Percentiles rank a stretch among this genome's conserved stretches.
Conservation (phyloP, 2,797 vertebrate species). For the Gorsachius magnificus region DNA sequence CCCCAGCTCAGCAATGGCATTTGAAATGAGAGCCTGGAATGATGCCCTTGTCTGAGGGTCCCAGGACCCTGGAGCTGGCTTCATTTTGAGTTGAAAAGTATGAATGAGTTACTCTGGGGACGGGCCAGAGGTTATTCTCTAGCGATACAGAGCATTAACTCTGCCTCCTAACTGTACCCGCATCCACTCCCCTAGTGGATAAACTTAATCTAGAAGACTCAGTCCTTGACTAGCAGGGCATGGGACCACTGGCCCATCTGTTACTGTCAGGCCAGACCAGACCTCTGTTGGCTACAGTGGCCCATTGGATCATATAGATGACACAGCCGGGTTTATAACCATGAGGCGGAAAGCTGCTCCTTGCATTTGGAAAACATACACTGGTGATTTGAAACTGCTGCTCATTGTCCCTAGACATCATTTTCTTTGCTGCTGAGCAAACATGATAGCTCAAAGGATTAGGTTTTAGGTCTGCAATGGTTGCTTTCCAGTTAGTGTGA, state of each 20-base stretch:
- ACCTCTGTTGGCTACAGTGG: not conserved
- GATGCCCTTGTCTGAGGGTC: not conserved
- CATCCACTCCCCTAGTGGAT: not conserved
- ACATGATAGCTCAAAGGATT: not conserved
- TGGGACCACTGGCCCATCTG: not conserved
- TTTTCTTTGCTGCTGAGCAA: constrained; percentile 4
- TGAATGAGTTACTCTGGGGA: not conserved
- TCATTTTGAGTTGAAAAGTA: not conserved
- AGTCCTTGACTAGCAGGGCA: not conserved
- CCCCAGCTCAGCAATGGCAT: not conserved
- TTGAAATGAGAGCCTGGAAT: not conserved
- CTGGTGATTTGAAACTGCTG: not conserved
- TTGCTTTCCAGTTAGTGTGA: not conserved
- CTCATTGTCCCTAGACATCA: not conserved
- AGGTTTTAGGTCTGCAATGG: not conserved
- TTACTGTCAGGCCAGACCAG: not conserved
- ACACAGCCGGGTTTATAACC: not conserved
- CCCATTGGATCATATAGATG: not conserved
- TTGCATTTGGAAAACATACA: not conserved
- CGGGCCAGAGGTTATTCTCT: not conserved
- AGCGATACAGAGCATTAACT: not conserved
- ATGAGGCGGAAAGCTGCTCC: not conserved
- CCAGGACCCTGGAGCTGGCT: not conserved
- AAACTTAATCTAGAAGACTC: not conserved
- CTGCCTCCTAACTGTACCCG: not conserved